These are phyloP conservation scores for Temnothorax longispinosus DNA, from an alignment of 1,140 invertebrate genomes.

Conservation along the genomic window DNA sequence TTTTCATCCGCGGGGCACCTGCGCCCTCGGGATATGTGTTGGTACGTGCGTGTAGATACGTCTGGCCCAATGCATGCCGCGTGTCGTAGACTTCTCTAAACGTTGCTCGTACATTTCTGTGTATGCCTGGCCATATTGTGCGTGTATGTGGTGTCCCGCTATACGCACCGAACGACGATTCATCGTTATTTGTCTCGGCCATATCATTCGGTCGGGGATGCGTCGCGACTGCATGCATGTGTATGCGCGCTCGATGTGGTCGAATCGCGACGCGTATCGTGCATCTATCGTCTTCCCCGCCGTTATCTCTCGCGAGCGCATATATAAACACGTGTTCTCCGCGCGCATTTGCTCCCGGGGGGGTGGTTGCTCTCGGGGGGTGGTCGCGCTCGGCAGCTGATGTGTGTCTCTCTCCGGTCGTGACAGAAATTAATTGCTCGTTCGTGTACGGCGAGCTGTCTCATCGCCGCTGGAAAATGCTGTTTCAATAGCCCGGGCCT, in stretches of 20 bases:
- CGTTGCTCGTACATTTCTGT: constrained; percentile 44
- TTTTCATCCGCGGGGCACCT: constrained; percentile 55
- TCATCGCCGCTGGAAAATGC: constrained; percentile 54
- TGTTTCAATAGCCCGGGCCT: constrained; percentile 52
- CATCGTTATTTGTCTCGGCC: constrained; percentile 45
- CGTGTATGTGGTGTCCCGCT: constrained; percentile 1
- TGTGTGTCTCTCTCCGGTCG: constrained; percentile 31
- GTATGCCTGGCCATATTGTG: neutral
- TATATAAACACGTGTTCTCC: constrained; percentile 18
- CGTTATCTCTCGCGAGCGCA: neutral
- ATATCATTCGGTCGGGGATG: neutral
- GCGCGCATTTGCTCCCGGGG: neutral
- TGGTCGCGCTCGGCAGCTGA: neutral
- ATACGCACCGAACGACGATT: constrained; percentile 44
- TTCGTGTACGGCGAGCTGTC: constrained; percentile 5
- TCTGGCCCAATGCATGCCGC: constrained; percentile 48
- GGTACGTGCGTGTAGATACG: neutral
- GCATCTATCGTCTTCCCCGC: constrained; percentile 41
- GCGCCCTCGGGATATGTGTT: constrained; percentile 25
- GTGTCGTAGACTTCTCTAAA: constrained; percentile 51
- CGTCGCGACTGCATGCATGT: constrained; percentile 12
- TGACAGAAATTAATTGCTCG: constrained; percentile 61
- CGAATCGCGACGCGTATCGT: constrained; percentile 18
- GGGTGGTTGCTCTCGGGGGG: constrained; percentile 5
- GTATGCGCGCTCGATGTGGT: neutral